Evolutionary conservation across 2,888 invertebrate species (phyloP), one percentile per base, ranked within the genome.

Genomic region (Lydus trimaculatus): DNA sequence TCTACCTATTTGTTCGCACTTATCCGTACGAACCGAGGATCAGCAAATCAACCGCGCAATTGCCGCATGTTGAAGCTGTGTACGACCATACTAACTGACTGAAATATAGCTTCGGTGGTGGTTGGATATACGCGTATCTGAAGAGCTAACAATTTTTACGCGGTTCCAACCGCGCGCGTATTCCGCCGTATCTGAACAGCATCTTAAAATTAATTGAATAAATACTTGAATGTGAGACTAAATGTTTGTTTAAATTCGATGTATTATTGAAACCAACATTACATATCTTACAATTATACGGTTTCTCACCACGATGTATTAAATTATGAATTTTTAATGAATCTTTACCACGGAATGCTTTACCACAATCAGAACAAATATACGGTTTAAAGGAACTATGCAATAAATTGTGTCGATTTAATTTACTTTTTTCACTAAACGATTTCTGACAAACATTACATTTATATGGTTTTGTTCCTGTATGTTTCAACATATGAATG

Each of bases 401-500:
- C 66, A 88, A 86, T n/a, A 88, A 83, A 83, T 90, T 88, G 78
- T 94, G 94, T 58, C 93, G 87, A 72, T 90, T 90, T 43, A 94
- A 85, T 81, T 93, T 92, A 56, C 90, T 89, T 81, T 88, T 88
- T 74, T 92, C 91, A 39, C 89, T 88, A 83, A 94, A 94, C 31
- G 88, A 86, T 80, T 91, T 92, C 0, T 87, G 86, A 76, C 94
- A 94, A 0, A 87, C 81, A 15, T 87, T 86, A 75, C 92, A 93
- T 0, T 87, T 81, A 75, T 88, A 90, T 0, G 89, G 89, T 67
- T 89, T 88, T 73, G 88, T 88, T 61, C 89, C 89, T 33, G 87
- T 87, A 76, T 94, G 94, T 25, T 89, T 89, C 17, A 90, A 87
- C 81, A 90, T 87, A 76, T 94, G 94, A 74, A 93, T 91, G 78